These are phyloP conservation scores for Gymnoscopelus microlampas DNA, from an alignment of 2,797 vertebrate genomes.

Conservation along the genomic window DNA sequence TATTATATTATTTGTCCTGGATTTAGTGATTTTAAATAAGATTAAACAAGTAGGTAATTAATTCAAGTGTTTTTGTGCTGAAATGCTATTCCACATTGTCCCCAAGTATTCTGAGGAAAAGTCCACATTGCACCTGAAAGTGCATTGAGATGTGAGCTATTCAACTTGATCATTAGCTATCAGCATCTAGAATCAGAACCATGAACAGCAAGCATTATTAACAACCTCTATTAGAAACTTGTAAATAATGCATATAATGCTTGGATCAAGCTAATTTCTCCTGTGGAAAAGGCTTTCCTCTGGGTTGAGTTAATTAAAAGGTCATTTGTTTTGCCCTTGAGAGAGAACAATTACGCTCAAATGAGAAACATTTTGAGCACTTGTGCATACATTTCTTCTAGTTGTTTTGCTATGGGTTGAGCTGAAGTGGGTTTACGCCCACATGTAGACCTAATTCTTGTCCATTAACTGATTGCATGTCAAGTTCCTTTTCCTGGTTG, in stretches of 20 bases:
- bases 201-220: background rate
- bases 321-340: background rate
- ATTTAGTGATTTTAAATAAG: conserved; percentile 40
- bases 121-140: no score
- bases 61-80: background rate
- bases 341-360: background rate
- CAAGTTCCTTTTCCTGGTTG: conserved; percentile 50
- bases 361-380: background rate
- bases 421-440: background rate
- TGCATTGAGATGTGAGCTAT: background rate
- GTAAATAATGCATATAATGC: background rate
- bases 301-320: background rate
- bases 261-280: background rate
- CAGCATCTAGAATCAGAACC: no score
- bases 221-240: background rate
- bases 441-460: conserved; percentile 23
- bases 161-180: background rate
- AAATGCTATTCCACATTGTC: background rate
- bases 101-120: background rate
- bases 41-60: conserved; percentile 25
- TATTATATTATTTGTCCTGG: background rate
- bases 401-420: background rate
- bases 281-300: background rate
- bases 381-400: background rate
- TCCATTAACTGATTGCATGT: conserved; percentile 75